Evolutionary conservation across 2,113 vertebrate genomes (phyloP).

Genomic region (Telmatochromis sp.): DNA sequence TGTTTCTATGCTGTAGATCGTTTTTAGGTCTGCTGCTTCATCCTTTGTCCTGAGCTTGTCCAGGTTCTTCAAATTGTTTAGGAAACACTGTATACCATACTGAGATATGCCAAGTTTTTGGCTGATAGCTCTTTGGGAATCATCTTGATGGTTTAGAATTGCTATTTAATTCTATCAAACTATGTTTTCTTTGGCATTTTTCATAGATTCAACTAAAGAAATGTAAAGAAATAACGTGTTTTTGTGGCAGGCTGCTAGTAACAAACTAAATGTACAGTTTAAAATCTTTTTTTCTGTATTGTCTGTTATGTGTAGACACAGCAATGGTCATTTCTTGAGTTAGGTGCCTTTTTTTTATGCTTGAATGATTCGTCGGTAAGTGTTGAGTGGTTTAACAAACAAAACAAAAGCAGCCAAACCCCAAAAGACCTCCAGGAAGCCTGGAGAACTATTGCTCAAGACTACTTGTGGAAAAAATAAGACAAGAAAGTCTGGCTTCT

Average conservation of each 20-base stretch:
- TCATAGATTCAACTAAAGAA: not conserved
- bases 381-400: not conserved
- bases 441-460: not conserved
- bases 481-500: not conserved
- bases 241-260: not conserved
- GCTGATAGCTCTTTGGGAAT: not conserved
- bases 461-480: not conserved
- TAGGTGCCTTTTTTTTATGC: not conserved
- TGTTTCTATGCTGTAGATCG: not conserved
- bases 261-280: not conserved
- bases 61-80: not conserved
- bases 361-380: rapidly evolving
- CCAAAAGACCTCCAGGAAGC: not conserved
- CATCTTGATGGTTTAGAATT: not conserved
- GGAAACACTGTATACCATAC: not conserved
- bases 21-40: not conserved
- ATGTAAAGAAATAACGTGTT: rapidly evolving
- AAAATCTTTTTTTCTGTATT: not conserved
- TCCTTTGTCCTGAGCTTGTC: not conserved
- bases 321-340: not conserved
- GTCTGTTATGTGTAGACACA: not conserved
- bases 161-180: not conserved
- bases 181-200: not conserved
- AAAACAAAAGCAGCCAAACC: not conserved
- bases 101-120: not conserved